Percentiles rank a stretch among this genome's conserved stretches.
These are phyloP conservation scores for Brachylomia viminalis DNA, from an alignment of 2,888 invertebrate genomes.

Conservation along the genomic window DNA sequence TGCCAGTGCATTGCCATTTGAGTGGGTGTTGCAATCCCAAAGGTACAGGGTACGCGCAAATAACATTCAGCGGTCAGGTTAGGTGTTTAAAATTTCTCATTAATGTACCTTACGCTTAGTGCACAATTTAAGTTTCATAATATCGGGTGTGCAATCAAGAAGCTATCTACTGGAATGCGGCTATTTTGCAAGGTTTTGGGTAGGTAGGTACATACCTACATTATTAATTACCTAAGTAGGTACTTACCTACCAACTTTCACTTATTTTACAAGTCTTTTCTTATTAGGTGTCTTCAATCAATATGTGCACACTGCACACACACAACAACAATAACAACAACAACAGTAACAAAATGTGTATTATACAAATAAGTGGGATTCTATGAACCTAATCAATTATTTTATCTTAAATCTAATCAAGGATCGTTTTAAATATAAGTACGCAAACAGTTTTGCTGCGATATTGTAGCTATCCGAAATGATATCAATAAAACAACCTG, in stretches of 20 bases:
- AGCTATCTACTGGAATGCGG: constrained; percentile 42
- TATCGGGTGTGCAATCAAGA: constrained; percentile 36
- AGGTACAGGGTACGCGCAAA: constrained; percentile 47
- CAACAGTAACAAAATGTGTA: too few species aligned
- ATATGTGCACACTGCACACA: too few species aligned
- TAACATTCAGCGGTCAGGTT: constrained; percentile 58
- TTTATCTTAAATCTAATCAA: constrained; percentile 41
- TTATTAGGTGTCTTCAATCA: too few species aligned
- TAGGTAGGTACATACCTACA: neutral
- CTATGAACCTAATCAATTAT: constrained; percentile 30
- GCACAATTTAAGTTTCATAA: constrained; percentile 32
- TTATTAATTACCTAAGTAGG: constrained; percentile 9
- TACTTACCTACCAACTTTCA: constrained; percentile 2
- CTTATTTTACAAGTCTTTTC: neutral
- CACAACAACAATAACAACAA: too few species aligned
- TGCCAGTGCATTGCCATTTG: constrained; percentile 73
- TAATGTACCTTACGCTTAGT: constrained; percentile 31
- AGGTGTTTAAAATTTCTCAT: constrained; percentile 49
- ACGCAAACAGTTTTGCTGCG: constrained; percentile 24
- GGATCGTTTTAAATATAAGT: constrained; percentile 3
- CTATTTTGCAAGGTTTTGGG: constrained; percentile 20
- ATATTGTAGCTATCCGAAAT: constrained; percentile 7
- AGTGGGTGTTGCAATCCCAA: constrained; percentile 61
- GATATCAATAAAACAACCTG: constrained; percentile 32
- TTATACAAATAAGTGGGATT: neutral